Evolutionary conservation across 2,888 invertebrate species (phyloP), one percentile per base, ranked within the genome.

Genomic region (Coecobrya sp.): DNA sequence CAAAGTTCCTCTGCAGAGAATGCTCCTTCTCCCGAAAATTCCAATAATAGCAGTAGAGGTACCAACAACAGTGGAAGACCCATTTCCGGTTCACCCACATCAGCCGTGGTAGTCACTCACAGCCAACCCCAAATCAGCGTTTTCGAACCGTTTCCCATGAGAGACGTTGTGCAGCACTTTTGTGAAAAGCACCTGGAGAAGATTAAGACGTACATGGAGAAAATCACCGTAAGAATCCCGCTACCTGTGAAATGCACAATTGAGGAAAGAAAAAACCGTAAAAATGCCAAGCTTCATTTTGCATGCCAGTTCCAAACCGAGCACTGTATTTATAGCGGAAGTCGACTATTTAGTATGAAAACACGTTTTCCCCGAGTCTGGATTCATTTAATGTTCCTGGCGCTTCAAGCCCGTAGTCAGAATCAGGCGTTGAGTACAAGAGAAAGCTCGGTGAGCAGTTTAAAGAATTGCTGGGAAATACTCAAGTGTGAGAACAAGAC

Each of bases 331-430:
- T 99, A 98, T 96, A 92, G 88, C 4, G 97, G 97, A 91, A 97
- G 97, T 95, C 97, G 97, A 11, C 97, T 97, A 95, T 98, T 98
- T 96, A 97, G 97, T 13, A 97, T 98, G 97, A 96, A 97, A 94
- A 98, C 98, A 22, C 86, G 91, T 13, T 49, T 88, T 81, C 99
- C 99, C 0, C 97, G 98, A 94, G 97, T 98, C 68, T 99, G 99
- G 99, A 98, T 99, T 94, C 99, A 99, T 96, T 97, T 99, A 82
- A 99, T 99, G 98, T 99, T 99, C 96, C 97, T 99, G 85, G 98
- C 98, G 93, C 97, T 99, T 93, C 98, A 96, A 97, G 98, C 98
- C 10, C 96, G 98, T 92, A 97, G 97, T 94, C 96, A 97, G 82
- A 97, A 97, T 93, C 91, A 92, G 45, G 98, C 98, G 25, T 96